phyloP scores from a whole-genome alignment of 2,797 vertebrate genomes.

The Anguilla marmorata region DNA sequence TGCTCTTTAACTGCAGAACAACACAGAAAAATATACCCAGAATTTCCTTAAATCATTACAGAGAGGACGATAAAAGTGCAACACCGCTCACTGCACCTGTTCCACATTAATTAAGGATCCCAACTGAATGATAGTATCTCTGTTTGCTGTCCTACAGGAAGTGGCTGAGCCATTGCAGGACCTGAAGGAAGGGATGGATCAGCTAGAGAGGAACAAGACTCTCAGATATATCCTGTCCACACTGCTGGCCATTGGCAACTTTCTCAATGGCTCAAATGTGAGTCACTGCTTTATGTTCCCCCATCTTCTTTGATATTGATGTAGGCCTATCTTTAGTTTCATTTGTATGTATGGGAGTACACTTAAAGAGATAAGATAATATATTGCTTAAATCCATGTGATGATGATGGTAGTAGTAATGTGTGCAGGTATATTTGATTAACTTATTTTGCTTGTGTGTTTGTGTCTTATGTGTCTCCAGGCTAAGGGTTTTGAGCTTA shows the following conservation, averaged over 20 bases:
- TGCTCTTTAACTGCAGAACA: slow-evolving; percentile 12
- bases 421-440: slow-evolving; percentile 20
- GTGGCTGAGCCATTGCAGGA: slow-evolving; percentile 95
- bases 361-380: not conserved
- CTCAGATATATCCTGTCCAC: slow-evolving; percentile 91
- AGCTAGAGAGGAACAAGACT: slow-evolving; percentile 94
- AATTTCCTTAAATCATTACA: slow-evolving; percentile 10
- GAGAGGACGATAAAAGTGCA: not conserved
- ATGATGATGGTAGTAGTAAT: slow-evolving; percentile 39
- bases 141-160: slow-evolving; percentile 75
- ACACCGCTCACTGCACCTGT: slow-evolving; percentile 5
- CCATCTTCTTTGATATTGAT: slow-evolving; percentile 16
- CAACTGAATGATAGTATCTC: not conserved
- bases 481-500: slow-evolving; percentile 98
- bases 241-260: slow-evolving; percentile 93
- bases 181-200: slow-evolving; percentile 97
- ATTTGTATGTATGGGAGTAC: not conserved
- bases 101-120: not conserved
- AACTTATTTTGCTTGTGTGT: not conserved
- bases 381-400: slow-evolving; percentile 8
- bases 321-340: not conserved
- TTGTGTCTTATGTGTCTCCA: slow-evolving; percentile 52
- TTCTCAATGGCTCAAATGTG: slow-evolving; percentile 95
- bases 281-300: slow-evolving; percentile 61
- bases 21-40: not conserved